Percentiles rank a stretch among this genome's conserved stretches.
Evolutionary conservation across 2,888 invertebrate genomes (phyloP).

Genomic region (Catonia carolina): DNA sequence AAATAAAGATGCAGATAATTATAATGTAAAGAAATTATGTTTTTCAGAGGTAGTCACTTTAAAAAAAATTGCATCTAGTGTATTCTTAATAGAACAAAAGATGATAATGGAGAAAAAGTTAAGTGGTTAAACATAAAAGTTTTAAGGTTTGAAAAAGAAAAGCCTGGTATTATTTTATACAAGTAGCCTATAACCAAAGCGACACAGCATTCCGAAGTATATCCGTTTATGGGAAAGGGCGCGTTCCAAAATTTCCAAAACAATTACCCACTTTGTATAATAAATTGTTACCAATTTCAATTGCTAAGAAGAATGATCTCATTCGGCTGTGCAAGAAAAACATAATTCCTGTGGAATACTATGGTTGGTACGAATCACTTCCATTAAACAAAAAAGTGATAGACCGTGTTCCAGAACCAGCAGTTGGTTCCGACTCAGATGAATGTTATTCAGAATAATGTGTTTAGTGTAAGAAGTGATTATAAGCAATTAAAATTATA

Average conservation of each 20-base stretch:
- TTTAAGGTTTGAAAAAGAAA: slow-evolving; percentile 7
- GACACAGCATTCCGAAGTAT: slow-evolving; percentile 5
- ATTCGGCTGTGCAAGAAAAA: not conserved
- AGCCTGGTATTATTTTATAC: slow-evolving; percentile 9
- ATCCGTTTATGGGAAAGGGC: not conserved
- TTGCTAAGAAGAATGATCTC: not conserved
- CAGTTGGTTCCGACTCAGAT: no score
- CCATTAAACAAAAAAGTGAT: no score
- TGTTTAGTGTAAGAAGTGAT: no score
- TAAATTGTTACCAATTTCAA: not conserved
- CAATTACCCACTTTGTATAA: not conserved
- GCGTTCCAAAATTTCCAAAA: not conserved
- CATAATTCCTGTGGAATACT: not conserved
- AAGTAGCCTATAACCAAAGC: not conserved
- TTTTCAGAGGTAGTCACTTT: not conserved
- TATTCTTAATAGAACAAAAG: not conserved
- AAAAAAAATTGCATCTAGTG: not conserved
- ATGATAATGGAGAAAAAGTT: slow-evolving; percentile 7
- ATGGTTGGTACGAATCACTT: not conserved
- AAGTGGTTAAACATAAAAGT: not conserved
- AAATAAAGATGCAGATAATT: not conserved
- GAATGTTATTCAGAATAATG: no score
- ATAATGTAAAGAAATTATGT: not conserved
- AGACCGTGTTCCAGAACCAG: no score
- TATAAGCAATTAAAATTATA: no score